phyloP scores from a whole-genome alignment of 1,140 invertebrate genomes.

The Contarinia nasturtii region DNA sequence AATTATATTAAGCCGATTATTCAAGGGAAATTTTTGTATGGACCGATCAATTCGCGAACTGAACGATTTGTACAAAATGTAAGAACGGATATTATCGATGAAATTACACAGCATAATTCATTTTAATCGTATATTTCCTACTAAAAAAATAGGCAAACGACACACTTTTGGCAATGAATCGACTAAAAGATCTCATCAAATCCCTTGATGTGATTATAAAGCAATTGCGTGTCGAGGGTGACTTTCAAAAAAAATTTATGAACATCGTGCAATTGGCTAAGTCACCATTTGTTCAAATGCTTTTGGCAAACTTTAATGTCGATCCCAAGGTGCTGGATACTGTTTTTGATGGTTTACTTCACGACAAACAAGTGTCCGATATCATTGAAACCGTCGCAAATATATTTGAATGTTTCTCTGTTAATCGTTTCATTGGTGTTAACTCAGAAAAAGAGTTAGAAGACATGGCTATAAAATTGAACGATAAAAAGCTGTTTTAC shows the following conservation, averaged over 20 bases:
- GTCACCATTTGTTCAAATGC: slow-evolving; percentile 17
- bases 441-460: slow-evolving; percentile 28
- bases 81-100: no score
- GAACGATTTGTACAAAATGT: slow-evolving; percentile 31
- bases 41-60: slow-evolving; percentile 27
- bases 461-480: slow-evolving; percentile 28
- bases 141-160: slow-evolving; percentile 27
- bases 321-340: not conserved
- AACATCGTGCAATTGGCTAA: slow-evolving; percentile 15
- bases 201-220: slow-evolving; percentile 8
- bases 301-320: slow-evolving; percentile 11
- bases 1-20: slow-evolving; percentile 41
- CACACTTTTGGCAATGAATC: slow-evolving; percentile 33
- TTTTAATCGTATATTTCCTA: no score
- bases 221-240: slow-evolving; percentile 13
- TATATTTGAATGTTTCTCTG: slow-evolving; percentile 35
- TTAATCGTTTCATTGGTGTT: slow-evolving; percentile 33
- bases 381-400: slow-evolving; percentile 23
- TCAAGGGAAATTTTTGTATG: slow-evolving; percentile 40
- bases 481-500: slow-evolving; percentile 18
- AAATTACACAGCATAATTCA: no score
- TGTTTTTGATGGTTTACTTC: not conserved
- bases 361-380: slow-evolving; percentile 9
- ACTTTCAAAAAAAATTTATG: slow-evolving; percentile 16
- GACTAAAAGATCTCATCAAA: slow-evolving; percentile 15